phyloP scores from a whole-genome alignment of 2,113 vertebrate species.

The Anas platyrhynchos region DNA sequence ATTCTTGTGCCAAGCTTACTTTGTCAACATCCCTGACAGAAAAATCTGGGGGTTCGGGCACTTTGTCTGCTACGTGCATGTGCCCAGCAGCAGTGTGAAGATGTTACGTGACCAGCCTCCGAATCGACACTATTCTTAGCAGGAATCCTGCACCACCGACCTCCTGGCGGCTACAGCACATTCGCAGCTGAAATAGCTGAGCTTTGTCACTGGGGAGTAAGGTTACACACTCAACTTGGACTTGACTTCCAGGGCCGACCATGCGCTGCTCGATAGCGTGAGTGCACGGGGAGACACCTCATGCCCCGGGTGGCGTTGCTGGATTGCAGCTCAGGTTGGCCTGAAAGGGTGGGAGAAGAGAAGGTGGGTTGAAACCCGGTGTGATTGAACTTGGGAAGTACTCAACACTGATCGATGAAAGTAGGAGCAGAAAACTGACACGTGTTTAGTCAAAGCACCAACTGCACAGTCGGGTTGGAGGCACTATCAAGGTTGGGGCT shows the following conservation, averaged over 20 bases:
- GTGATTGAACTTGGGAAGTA: no score
- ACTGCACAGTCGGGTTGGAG: no score
- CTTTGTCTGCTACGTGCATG: neutral
- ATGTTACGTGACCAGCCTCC: neutral
- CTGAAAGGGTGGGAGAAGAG: no score
- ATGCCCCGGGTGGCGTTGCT: no score
- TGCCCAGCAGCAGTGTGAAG: neutral
- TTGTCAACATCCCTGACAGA: neutral
- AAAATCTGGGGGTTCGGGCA: neutral
- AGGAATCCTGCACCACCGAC: constrained; percentile 26
- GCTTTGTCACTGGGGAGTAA: constrained; percentile 11
- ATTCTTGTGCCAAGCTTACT: neutral
- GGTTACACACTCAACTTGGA: neutral
- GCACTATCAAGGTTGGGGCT: no score
- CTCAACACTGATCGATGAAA: no score
- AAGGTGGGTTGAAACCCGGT: no score
- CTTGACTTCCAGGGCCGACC: neutral
- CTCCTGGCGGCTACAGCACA: constrained; percentile 36
- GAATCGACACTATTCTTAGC: constrained; percentile 23
- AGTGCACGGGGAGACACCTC: neutral
- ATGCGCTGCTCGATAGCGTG: neutral
- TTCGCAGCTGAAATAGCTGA: constrained; percentile 18
- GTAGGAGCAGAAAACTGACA: no score
- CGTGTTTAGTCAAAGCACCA: no score
- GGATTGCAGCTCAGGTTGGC: no score